Evolutionary conservation across 2,888 invertebrate species (phyloP).

Genomic region (Lampropteryx suffumata): DNA sequence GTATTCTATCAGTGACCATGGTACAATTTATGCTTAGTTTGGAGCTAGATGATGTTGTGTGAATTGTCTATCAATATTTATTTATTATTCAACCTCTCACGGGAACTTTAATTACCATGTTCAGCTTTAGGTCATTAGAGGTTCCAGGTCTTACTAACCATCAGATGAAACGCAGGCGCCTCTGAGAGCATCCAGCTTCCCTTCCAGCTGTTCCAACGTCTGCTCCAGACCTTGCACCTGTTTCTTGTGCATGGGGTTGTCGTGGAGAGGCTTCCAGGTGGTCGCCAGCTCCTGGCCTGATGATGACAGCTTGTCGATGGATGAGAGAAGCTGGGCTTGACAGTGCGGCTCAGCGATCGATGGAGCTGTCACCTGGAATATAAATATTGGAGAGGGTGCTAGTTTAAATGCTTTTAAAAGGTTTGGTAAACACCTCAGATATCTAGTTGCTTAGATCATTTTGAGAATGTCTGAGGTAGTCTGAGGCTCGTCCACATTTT

Average conservation of each 20-base stretch:
- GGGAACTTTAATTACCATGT: too few relatives aligned
- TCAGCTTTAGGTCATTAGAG: too few relatives aligned
- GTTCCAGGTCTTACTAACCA: constrained; percentile 4
- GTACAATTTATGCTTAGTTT: too few relatives aligned
- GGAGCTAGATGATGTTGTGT: too few relatives aligned
- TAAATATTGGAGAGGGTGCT: not conserved
- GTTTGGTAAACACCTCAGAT: too few relatives aligned
- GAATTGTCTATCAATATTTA: too few relatives aligned
- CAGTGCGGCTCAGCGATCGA: constrained; percentile 40
- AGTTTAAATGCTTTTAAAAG: too few relatives aligned
- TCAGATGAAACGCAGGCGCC: constrained; percentile 12
- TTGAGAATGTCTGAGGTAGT: too few relatives aligned
- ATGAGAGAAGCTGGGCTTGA: constrained; percentile 32
- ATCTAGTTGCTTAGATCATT: too few relatives aligned
- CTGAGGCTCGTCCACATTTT: too few relatives aligned
- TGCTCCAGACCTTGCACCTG: constrained; percentile 35
- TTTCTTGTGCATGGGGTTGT: constrained; percentile 14
- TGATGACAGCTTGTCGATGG: constrained; percentile 36
- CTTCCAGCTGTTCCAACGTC: constrained; percentile 27
- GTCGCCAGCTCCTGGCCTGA: constrained; percentile 31
- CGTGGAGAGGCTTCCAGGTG: constrained; percentile 27
- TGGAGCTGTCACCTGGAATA: constrained; percentile 42
- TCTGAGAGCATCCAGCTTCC: constrained; percentile 35
- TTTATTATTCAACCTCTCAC: too few relatives aligned
- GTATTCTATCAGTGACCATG: too few relatives aligned